Evolutionary conservation across 2,888 invertebrate genomes (phyloP).

Genomic region (Chymomyza fuscimana): DNA sequence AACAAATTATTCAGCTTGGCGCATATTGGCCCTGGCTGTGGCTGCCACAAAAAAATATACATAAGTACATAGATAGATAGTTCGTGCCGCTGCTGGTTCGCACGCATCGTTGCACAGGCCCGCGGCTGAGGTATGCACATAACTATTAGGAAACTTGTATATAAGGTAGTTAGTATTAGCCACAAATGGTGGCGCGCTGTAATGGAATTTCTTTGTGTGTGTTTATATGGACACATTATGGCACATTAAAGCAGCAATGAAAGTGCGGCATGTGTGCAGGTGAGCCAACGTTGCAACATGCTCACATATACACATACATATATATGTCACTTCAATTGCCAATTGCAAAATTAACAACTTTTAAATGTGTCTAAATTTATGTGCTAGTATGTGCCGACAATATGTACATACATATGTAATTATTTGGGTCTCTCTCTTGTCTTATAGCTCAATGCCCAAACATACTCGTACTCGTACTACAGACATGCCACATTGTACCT

Average conservation of each 20-base stretch:
- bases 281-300: constrained; percentile 22
- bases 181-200: constrained; percentile 45
- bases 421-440: constrained; percentile 45
- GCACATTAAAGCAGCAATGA: constrained; percentile 19
- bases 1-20: too few relatives aligned
- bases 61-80: background rate
- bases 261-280: constrained; percentile 34
- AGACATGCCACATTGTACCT: constrained; percentile 53
- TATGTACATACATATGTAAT: constrained; percentile 34
- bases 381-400: background rate
- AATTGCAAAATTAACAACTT: constrained; percentile 64
- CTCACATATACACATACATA: background rate
- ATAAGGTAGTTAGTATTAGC: constrained; percentile 59
- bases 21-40: background rate
- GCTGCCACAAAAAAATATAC: background rate
- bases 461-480: constrained; percentile 10
- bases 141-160: constrained; percentile 50
- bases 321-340: constrained; percentile 14
- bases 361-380: constrained; percentile 10
- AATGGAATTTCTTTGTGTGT: constrained; percentile 66
- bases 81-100: background rate
- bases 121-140: constrained; percentile 41
- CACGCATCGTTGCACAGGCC: constrained; percentile 52
- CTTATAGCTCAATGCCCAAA: background rate
- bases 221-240: constrained; percentile 34